Percentiles rank a stretch among this genome's conserved stretches.
These are phyloP conservation scores for Cephus pygmeus DNA, from an alignment of 2,888 invertebrate genomes.

Conservation along the genomic window DNA sequence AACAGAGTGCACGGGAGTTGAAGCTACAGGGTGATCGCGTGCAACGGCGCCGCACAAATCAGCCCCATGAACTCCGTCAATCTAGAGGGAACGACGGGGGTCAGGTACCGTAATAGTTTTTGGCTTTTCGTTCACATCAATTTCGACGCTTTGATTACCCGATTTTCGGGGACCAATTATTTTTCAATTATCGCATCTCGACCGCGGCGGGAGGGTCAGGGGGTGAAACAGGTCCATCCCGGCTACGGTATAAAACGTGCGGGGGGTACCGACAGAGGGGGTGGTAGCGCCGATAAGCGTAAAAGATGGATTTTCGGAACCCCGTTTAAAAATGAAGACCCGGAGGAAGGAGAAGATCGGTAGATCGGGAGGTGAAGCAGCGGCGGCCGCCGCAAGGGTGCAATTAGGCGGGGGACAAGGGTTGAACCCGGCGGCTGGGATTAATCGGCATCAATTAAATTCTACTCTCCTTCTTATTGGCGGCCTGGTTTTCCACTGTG, in stretches of 20 bases:
- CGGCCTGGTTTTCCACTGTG: background rate
- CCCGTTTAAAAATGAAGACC: background rate
- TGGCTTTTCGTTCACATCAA: background rate
- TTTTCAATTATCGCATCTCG: background rate
- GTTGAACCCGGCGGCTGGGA: background rate
- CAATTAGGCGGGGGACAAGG: slow-evolving; percentile 3
- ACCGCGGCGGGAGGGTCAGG: no score
- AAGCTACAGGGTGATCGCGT: background rate
- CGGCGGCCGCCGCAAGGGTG: background rate
- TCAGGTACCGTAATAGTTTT: background rate
- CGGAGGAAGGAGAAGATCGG: background rate
- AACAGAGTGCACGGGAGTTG: background rate
- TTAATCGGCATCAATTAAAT: slow-evolving; percentile 5
- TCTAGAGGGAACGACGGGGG: background rate
- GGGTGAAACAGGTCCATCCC: no score
- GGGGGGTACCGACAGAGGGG: background rate
- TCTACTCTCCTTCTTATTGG: slow-evolving; percentile 12
- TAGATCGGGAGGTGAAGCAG: background rate
- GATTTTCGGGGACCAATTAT: background rate
- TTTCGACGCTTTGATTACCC: background rate
- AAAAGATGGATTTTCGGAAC: background rate
- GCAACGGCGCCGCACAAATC: background rate
- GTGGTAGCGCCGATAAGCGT: background rate
- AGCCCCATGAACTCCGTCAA: background rate
- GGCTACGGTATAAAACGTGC: background rate